Percentiles rank a stretch among this genome's conserved stretches.
These are phyloP conservation scores for Rachycentron canadum DNA, from an alignment of 2,797 vertebrate species.

Conservation along the genomic window DNA sequence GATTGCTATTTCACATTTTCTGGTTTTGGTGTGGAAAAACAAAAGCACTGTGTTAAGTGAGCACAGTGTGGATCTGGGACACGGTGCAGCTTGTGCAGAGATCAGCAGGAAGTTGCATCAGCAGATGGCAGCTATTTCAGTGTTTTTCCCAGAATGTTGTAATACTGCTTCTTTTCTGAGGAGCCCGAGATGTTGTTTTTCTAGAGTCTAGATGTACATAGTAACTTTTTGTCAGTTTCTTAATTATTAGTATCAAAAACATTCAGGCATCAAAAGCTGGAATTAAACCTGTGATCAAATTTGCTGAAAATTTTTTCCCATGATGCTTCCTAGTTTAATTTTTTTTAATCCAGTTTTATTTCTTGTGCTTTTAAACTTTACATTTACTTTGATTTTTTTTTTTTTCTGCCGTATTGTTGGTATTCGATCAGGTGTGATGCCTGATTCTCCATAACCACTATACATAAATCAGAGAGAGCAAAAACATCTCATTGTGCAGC, in stretches of 20 bases:
- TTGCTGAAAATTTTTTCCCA: not conserved
- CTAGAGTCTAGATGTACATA: slow-evolving; percentile 19
- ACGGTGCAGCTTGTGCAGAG: slow-evolving; percentile 33
- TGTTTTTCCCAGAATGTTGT: slow-evolving; percentile 50
- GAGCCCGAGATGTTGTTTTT: slow-evolving; percentile 2
- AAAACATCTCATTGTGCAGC: not conserved
- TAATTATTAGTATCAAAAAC: too few species aligned
- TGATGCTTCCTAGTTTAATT: not conserved
- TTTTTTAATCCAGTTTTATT: not conserved
- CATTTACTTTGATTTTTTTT: too few species aligned
- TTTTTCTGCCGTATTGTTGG: too few species aligned
- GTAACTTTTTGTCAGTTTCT: not conserved
- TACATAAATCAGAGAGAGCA: not conserved
- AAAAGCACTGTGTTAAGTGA: not conserved
- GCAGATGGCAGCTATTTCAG: slow-evolving; percentile 39
- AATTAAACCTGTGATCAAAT: not conserved
- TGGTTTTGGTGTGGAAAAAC: not conserved
- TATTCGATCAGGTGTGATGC: too few species aligned
- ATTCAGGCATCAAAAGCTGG: too few species aligned
- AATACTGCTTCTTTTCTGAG: slow-evolving; percentile 41
- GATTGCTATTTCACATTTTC: not conserved
- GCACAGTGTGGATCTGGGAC: slow-evolving; percentile 4
- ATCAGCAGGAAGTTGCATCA: slow-evolving; percentile 63
- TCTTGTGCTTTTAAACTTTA: not conserved
- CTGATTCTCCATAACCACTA: not conserved